These are phyloP conservation scores for Synanthedon myopaeformis DNA, from an alignment of 2,888 invertebrate species.

Conservation along the genomic window DNA sequence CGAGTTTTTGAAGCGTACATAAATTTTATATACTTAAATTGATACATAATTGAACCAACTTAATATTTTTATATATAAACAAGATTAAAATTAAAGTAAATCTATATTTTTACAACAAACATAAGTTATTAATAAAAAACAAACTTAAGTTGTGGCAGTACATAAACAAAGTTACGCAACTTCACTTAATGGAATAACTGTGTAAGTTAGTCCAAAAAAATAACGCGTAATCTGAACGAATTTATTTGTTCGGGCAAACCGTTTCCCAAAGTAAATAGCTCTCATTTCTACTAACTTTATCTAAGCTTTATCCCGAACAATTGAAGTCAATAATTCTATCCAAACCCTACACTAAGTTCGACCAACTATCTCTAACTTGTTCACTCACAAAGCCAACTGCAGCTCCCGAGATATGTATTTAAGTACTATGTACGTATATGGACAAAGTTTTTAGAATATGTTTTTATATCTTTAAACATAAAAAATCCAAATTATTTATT, in stretches of 20 bases:
- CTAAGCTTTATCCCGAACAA: conserved; percentile 11
- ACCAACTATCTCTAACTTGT: conserved; percentile 18
- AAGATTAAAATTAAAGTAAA: too few species aligned
- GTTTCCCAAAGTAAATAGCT: neutral
- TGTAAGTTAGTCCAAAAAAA: neutral
- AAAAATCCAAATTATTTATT: too few species aligned
- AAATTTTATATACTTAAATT: too few species aligned
- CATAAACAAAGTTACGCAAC: too few species aligned
- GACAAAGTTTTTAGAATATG: too few species aligned
- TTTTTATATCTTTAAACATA: too few species aligned
- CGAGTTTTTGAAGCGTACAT: too few species aligned
- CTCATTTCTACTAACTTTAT: neutral
- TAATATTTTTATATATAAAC: too few species aligned
- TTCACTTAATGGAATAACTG: neutral
- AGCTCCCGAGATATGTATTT: conserved; percentile 14
- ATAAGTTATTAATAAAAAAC: neutral
- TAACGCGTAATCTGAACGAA: neutral
- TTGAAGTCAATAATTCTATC: conserved; percentile 21
- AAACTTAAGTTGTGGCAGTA: neutral
- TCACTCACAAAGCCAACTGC: conserved; percentile 8
- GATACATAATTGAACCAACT: too few species aligned
- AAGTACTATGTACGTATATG: too few species aligned
- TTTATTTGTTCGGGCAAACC: neutral
- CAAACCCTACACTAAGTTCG: neutral
- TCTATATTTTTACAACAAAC: too few species aligned